Conservation (phyloP, 2,888 invertebrate species). For the Heteromyza rotundicornis region DNA sequence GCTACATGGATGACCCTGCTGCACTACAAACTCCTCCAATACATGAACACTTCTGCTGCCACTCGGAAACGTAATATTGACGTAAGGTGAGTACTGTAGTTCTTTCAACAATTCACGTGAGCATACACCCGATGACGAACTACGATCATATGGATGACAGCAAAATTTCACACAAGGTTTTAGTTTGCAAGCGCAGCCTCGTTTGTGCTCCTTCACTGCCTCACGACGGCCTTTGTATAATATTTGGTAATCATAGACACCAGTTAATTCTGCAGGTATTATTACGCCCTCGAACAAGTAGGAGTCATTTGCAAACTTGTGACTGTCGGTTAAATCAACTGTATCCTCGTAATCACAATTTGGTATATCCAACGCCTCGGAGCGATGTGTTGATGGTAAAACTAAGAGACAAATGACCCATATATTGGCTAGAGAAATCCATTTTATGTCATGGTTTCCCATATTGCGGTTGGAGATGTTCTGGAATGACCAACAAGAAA, state of each 20-base stretch:
- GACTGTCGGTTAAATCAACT: constrained; percentile 34
- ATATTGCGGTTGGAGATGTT: too few species aligned
- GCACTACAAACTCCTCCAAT: constrained; percentile 26
- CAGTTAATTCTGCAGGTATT: constrained; percentile 36
- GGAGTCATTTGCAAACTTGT: constrained; percentile 36
- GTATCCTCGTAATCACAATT: constrained; percentile 44
- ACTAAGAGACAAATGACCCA: too few species aligned
- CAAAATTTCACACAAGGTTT: constrained; percentile 41
- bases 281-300: constrained; percentile 38
- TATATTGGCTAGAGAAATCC: too few species aligned
- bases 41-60: constrained; percentile 11
- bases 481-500: too few species aligned
- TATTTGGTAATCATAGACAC: constrained; percentile 34
- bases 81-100: constrained; percentile 12
- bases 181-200: constrained; percentile 47
- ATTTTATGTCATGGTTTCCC: too few species aligned
- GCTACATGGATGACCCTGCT: constrained; percentile 27
- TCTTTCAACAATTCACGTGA: not conserved
- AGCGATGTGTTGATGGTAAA: not conserved
- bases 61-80: constrained; percentile 22
- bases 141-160: constrained; percentile 30
- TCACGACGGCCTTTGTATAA: constrained; percentile 12
- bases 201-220: constrained; percentile 27
- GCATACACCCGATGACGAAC: too few species aligned
- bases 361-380: constrained; percentile 22